Evolutionary conservation across 1,140 invertebrate genomes (phyloP), one percentile per base, ranked within the genome.

Genomic region (Luehdorfia chinensis): DNA sequence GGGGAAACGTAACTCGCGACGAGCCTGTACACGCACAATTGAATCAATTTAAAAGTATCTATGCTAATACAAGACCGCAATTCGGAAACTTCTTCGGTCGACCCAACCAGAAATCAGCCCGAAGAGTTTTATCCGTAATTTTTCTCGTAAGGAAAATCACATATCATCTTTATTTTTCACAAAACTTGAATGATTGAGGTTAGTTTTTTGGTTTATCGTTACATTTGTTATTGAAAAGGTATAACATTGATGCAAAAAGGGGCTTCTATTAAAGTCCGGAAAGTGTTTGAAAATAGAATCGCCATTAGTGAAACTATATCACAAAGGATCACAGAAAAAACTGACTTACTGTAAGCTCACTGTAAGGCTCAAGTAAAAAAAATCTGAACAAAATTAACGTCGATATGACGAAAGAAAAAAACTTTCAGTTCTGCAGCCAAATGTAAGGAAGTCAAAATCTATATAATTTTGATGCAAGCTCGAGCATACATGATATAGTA

Each of bases 1-100:
- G 27, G 21, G 19, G 31, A 45, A 53, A 47, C 28, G 36, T 36
- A 28, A 25, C 19, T 19, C 33, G 27, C 34, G 25, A 36, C 4
- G 32, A 25, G 31, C 8, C 23, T 34, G 39, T 50, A 34, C 8
- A 18, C 36, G 37, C 25, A 47, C 28, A 58, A 43, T 56, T 50
- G 33, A 48, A 43, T 47, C 30, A 47, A 52, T 49, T 46, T 46
- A 50, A 19, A 44, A 52, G 45, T 58, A 58, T 19, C 25, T 30
- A 18, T 13, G 43, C 16, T 32, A 46, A 46, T 37, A 21, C 18
- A 14, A 43, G 13, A 25, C 27, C 15, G 27, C 25, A 19, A 43
- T 43, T 43, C 25, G 8, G 7, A 43, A 43, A 39, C 36, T 39
- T 39, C 23, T 5, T 14, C 15, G 39, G 39, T 28, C 14, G 25